Evolutionary conservation across 2,113 vertebrate genomes (phyloP).

Genomic region (Ancistrus triradiatus): DNA sequence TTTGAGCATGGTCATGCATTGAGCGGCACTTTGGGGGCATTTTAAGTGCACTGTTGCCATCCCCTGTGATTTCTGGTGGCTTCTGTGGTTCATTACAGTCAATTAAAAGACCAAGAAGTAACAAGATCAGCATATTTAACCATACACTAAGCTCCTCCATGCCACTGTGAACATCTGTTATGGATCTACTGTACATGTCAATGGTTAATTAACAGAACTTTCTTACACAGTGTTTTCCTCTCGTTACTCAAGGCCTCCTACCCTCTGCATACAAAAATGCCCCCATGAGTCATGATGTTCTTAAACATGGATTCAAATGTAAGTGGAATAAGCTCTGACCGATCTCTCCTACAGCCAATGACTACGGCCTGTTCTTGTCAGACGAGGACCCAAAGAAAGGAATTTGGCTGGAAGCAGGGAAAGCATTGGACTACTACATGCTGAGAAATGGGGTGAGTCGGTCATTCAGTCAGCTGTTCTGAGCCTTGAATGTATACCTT

Average conservation of each 20-base stretch:
- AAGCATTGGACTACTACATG: conserved; percentile 98
- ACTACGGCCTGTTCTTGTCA: conserved; percentile 95
- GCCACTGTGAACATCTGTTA: not conserved
- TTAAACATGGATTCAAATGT: not conserved
- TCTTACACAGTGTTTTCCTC: not conserved
- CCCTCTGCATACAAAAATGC: not conserved
- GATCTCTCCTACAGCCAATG: conserved; percentile 74
- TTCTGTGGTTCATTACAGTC: not conserved
- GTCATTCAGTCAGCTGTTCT: not conserved
- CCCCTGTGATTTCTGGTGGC: not conserved
- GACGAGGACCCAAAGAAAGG: conserved; percentile 98
- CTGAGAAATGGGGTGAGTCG: conserved; percentile 90
- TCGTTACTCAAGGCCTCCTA: not conserved
- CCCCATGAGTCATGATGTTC: not conserved
- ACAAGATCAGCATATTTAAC: too few species aligned
- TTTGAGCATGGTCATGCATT: not conserved
- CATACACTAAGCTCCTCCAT: not conserved
- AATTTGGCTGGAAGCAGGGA: conserved; percentile 95
- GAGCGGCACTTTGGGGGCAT: not conserved
- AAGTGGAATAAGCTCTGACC: conserved; percentile 3
- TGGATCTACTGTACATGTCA: too few species aligned
- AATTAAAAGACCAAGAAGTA: not conserved
- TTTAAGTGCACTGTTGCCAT: not conserved
- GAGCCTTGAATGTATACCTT: conserved; percentile 10
- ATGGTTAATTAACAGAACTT: too few species aligned